Evolutionary conservation across 2,888 invertebrate species (phyloP).

Genomic region (Aplocera efformata): DNA sequence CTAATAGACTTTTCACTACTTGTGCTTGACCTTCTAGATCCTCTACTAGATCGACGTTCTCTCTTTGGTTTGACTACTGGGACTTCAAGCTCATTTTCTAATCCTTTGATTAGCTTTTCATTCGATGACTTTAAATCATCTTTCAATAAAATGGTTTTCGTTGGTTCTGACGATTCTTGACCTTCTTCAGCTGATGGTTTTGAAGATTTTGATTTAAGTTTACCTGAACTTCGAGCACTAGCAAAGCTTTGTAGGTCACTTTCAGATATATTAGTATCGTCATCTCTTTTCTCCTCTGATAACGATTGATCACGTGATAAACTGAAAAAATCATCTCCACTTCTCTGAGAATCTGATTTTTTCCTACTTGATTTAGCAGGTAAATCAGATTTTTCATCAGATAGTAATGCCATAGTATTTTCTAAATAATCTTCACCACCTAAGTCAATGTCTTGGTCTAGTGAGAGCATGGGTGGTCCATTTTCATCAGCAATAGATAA

Average conservation of each 20-base stretch:
- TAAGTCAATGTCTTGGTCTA: constrained; percentile 78
- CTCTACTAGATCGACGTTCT: constrained; percentile 65
- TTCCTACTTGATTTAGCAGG: constrained; percentile 82
- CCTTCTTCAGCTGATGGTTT: constrained; percentile 55
- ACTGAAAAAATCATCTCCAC: constrained; percentile 84
- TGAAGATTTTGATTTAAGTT: constrained; percentile 56
- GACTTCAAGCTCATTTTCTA: constrained; percentile 22
- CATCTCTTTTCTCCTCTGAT: constrained; percentile 80
- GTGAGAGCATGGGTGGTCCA: constrained; percentile 58
- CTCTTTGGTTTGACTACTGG: constrained; percentile 43
- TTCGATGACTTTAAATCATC: constrained; percentile 44
- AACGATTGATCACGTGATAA: constrained; percentile 81
- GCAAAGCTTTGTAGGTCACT: constrained; percentile 84
- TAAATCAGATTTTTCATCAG: constrained; percentile 77
- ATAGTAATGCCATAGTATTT: constrained; percentile 62
- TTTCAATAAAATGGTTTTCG: constrained; percentile 53
- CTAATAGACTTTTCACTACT: constrained; percentile 73
- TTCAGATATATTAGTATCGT: constrained; percentile 80
- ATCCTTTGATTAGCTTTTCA: background rate
- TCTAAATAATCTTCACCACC: constrained; percentile 79
- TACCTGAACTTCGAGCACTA: constrained; percentile 82
- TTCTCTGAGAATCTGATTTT: constrained; percentile 82
- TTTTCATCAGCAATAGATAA: constrained; percentile 90
- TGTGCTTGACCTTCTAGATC: constrained; percentile 65
- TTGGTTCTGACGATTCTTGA: constrained; percentile 53